Conservation (phyloP, 1,140 invertebrate species). For the Cydia strobilella region DNA sequence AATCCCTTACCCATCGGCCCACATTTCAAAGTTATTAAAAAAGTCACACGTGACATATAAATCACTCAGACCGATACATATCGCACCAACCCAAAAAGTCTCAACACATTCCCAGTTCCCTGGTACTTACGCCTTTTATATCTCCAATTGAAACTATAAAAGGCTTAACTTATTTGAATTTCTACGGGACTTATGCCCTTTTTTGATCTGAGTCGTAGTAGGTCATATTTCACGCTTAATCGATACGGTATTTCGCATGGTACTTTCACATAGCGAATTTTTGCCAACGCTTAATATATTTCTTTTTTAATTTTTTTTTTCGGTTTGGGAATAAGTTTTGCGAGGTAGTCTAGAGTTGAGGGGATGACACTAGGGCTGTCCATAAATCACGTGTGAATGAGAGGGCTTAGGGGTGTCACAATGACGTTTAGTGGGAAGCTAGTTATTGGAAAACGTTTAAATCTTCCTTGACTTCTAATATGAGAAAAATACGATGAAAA, state of each 20-base stretch:
- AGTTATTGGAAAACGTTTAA: conserved; percentile 6
- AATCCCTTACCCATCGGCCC: not conserved
- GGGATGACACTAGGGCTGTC: not conserved
- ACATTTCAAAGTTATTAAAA: not conserved
- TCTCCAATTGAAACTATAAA: not conserved
- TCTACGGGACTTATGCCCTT: not conserved
- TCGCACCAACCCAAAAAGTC: not conserved
- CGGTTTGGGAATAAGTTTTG: not conserved
- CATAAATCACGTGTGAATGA: conserved; percentile 12
- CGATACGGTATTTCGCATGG: not conserved
- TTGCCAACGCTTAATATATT: not conserved
- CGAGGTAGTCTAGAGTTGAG: not conserved
- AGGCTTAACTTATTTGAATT: not conserved
- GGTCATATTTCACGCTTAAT: conserved; percentile 10
- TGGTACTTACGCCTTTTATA: not conserved
- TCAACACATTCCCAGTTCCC: not conserved
- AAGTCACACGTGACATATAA: conserved; percentile 13
- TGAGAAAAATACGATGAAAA: too few relatives aligned
- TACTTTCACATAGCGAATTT: not conserved
- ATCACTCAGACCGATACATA: conserved; percentile 13
- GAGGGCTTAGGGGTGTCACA: not conserved
- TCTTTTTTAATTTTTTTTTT: not conserved
- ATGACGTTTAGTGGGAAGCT: not conserved
- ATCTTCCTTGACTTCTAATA: conserved; percentile 1
- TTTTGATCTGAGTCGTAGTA: not conserved